Conservation (phyloP, 1,140 invertebrate genomes). For the Drosophila tropicalis region DNA sequence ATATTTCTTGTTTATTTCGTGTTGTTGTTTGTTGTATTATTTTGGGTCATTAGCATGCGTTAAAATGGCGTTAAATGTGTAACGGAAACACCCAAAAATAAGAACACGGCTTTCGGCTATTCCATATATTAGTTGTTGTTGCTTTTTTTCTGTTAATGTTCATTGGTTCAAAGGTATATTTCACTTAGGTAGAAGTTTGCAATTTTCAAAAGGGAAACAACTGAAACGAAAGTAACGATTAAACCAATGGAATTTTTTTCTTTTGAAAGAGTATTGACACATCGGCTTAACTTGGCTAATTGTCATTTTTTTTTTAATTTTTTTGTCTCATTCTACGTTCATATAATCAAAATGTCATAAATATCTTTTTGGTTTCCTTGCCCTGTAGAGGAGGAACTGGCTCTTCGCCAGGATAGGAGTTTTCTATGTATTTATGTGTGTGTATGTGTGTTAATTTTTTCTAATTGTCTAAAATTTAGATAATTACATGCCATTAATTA, state of each 20-base stretch:
- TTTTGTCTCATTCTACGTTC: conserved; percentile 16
- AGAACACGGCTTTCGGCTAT: conserved; percentile 14
- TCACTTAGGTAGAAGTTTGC: neutral
- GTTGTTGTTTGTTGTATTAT: conserved; percentile 2
- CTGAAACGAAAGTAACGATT: neutral
- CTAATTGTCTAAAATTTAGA: conserved; percentile 81
- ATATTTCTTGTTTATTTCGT: neutral
- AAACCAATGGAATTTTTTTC: too few relatives aligned
- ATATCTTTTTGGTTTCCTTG: conserved; percentile 42
- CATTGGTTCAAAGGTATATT: neutral
- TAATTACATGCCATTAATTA: conserved; percentile 81
- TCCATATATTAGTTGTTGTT: conserved; percentile 49
- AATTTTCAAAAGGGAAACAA: neutral
- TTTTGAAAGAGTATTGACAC: neutral
- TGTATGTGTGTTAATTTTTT: conserved; percentile 72
- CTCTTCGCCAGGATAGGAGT: neutral
- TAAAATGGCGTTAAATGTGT: conserved; percentile 79
- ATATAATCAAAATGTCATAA: conserved; percentile 80
- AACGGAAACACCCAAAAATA: conserved; percentile 55
- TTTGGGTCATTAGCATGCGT: conserved; percentile 75
- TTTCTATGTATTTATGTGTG: conserved; percentile 19
- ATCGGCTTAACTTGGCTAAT: neutral
- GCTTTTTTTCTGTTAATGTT: conserved; percentile 1
- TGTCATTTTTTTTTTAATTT: neutral
- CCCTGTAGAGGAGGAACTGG: neutral